A percentile compares a stretch with the other conserved stretches of the same genome.
Conservation (phyloP, 1,140 invertebrate genomes). For the Microplitis mediator region DNA sequence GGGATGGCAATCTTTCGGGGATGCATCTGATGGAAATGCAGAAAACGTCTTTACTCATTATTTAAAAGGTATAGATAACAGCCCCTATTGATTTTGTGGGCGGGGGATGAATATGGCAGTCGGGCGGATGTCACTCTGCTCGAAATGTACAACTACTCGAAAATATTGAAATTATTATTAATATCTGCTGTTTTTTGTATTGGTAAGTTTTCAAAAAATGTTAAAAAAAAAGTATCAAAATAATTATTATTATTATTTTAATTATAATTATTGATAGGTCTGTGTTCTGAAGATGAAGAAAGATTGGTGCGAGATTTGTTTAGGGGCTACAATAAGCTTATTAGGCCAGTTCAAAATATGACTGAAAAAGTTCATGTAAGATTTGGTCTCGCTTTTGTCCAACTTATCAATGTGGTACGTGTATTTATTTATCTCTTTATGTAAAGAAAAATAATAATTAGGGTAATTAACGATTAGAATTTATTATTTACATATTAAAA, state of each 20-base stretch:
- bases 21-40: background rate
- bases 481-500: no score
- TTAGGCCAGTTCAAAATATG: constrained; percentile 97
- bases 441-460: background rate
- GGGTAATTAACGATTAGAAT: no score
- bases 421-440: constrained; percentile 10
- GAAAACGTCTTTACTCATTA: background rate
- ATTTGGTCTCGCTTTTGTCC: constrained; percentile 96
- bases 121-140: constrained; percentile 39
- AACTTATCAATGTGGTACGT: constrained; percentile 96
- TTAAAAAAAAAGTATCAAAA: background rate
- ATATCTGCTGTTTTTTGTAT: constrained; percentile 51
- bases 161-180: constrained; percentile 47
- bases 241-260: constrained; percentile 1
- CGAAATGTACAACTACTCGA: constrained; percentile 53
- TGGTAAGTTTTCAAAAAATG: constrained; percentile 42
- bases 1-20: background rate
- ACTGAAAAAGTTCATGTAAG: constrained; percentile 95
- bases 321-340: constrained; percentile 98
- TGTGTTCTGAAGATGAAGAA: constrained; percentile 93
- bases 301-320: constrained; percentile 95
- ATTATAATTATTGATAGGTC: constrained; percentile 56
- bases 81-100: constrained; percentile 32
- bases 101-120: constrained; percentile 23
- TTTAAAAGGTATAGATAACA: background rate